Evolutionary conservation across 2,888 invertebrate genomes (phyloP).

Genomic region (Merodon equestris): DNA sequence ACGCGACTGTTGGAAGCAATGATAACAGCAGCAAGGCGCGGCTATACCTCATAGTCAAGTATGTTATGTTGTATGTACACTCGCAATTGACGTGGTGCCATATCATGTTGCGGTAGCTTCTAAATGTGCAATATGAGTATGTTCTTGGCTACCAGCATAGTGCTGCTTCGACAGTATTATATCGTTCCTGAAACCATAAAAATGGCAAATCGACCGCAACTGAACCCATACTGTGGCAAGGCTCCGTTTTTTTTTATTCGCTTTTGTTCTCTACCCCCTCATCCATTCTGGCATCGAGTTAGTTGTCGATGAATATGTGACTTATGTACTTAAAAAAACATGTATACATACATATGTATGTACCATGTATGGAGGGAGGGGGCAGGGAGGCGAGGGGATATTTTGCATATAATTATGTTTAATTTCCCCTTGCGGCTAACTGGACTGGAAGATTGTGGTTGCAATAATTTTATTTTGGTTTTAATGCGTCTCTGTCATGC

Average conservation of each 20-base stretch:
- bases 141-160: slow-evolving; percentile 42
- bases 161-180: slow-evolving; percentile 67
- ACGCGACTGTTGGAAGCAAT: too few relatives aligned
- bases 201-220: slow-evolving; percentile 75
- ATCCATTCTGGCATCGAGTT: slow-evolving; percentile 47
- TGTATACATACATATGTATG: too few relatives aligned
- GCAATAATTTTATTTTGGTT: slow-evolving; percentile 44
- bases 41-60: background rate
- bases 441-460: slow-evolving; percentile 63
- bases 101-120: slow-evolving; percentile 61
- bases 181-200: slow-evolving; percentile 75
- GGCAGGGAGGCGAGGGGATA: background rate
- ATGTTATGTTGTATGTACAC: slow-evolving; percentile 19
- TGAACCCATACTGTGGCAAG: slow-evolving; percentile 69
- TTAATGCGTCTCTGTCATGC: slow-evolving; percentile 1
- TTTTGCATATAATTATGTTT: slow-evolving; percentile 66
- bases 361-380: slow-evolving; percentile 3
- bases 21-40: slow-evolving; percentile 11
- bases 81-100: slow-evolving; percentile 32
- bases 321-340: slow-evolving; percentile 24
- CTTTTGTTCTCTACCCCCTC: slow-evolving; percentile 48
- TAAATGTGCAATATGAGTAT: slow-evolving; percentile 66
- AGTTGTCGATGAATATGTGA: slow-evolving; percentile 39
- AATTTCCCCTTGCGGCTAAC: slow-evolving; percentile 63
- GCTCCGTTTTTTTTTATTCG: slow-evolving; percentile 58